phyloP scores from a whole-genome alignment of 1,140 invertebrate species.

The Vollenhovia emeryi region DNA sequence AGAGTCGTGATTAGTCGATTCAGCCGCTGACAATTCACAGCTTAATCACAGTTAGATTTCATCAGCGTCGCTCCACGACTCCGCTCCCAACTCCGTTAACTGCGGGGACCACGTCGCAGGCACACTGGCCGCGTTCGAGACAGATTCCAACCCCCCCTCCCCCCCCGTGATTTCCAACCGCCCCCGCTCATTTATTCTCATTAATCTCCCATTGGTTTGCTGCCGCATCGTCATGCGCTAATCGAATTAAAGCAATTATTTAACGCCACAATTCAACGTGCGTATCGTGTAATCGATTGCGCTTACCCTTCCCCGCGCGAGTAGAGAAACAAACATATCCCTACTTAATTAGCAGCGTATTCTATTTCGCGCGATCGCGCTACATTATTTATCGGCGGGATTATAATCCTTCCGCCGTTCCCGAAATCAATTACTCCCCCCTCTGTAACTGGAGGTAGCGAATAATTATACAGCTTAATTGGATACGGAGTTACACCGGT shows the following conservation, averaged over 20 bases:
- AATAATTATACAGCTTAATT: slow-evolving; percentile 19
- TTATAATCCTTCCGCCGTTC: neutral
- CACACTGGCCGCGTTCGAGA: neutral
- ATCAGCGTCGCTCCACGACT: neutral
- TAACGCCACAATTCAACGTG: neutral
- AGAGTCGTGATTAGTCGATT: slow-evolving; percentile 24
- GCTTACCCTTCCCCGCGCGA: neutral
- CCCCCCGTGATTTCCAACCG: neutral
- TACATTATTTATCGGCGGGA: slow-evolving; percentile 32
- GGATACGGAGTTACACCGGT: neutral
- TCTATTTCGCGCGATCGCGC: neutral
- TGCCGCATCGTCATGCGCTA: slow-evolving; percentile 25
- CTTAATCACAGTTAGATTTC: slow-evolving; percentile 42
- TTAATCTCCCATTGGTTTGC: slow-evolving; percentile 39
- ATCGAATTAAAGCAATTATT: slow-evolving; percentile 51
- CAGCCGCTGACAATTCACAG: slow-evolving; percentile 10
- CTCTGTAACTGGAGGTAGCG: neutral
- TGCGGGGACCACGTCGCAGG: neutral
- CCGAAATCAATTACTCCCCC: slow-evolving; percentile 21
- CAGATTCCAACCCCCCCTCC: neutral
- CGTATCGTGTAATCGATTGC: slow-evolving; percentile 9
- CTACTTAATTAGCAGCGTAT: slow-evolving; percentile 17
- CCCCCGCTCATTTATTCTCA: slow-evolving; percentile 33
- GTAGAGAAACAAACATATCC: neutral
- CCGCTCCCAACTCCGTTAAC: neutral